Evolutionary conservation across 2,888 invertebrate genomes (phyloP), one percentile per base, ranked within the genome.

Genomic region (Xestia xanthographa): DNA sequence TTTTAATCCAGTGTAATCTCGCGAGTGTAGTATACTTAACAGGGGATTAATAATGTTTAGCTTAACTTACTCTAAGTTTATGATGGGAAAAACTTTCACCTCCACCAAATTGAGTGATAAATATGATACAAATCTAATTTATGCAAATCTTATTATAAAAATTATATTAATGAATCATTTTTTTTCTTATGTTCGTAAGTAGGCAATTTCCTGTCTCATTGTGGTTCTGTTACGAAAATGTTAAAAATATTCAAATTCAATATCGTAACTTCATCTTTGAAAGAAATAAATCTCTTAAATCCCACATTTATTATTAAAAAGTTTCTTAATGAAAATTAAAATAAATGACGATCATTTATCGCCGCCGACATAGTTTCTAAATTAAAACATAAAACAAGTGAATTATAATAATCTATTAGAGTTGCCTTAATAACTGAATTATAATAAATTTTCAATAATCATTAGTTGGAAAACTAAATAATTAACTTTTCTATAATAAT

Each of bases 341-440:
- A 87, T 84, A 77, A 82, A 87, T 84, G 79, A 79, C 79, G 53
- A 77, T 68, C 70, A 77, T 87, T 75, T 66, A 82, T 84, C 76
- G 74, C 45, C 48, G 70, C 53, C 38, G 73, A 76, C 79, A 72
- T 60, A 58, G 74, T 73, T 81, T 81, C 71, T 48, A 70, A 80
- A 87, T 84, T 78, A 68, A 85, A 86, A 83, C 83, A 83, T 87
- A 75, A 82, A 86, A 82, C 79, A 82, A 73, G 74, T 80, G 75
- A 66, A 77, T 83, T 75, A 77, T 80, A 76, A 68, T 76, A 82
- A 79, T 77, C 69, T 62, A 70, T 86, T 80, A 84, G 66, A 48
- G 41, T 76, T n/a, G 63, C 29, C 65, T 73, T 66, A 65, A 79
- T 83, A 80, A 74, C 68, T 12, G 20, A 84, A 78, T 87, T 81